Evolutionary conservation across 2,888 invertebrate species (phyloP).

Genomic region (Chouioia cunea): DNA sequence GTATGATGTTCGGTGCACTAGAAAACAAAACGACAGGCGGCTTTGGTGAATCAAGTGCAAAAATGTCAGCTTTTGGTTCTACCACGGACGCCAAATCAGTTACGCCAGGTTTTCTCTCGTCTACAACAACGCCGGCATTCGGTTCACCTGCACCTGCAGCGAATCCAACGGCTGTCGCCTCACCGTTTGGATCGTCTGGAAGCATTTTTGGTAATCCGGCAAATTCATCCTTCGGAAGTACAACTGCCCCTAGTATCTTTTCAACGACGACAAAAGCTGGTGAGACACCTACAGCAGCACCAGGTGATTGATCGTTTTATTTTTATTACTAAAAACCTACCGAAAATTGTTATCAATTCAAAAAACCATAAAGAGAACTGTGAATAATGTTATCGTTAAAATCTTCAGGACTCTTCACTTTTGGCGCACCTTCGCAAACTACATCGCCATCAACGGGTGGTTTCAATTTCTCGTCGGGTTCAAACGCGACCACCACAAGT

Average conservation of each 20-base stretch:
- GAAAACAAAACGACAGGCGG: constrained; percentile 50
- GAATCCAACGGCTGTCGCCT: not conserved
- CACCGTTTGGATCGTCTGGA: constrained; percentile 32
- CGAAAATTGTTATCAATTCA: not conserved
- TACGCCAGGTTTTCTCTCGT: not conserved
- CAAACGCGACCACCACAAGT: constrained; percentile 41
- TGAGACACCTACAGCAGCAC: constrained; percentile 47
- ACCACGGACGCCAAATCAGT: constrained; percentile 36
- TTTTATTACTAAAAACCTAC: not conserved
- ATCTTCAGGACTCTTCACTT: constrained; percentile 56
- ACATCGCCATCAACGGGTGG: constrained; percentile 49
- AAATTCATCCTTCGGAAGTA: constrained; percentile 53
- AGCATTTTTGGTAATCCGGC: constrained; percentile 50
- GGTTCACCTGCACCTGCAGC: constrained; percentile 1
- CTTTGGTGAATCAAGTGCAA: constrained; percentile 52
- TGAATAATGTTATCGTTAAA: not conserved
- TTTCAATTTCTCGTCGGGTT: constrained; percentile 56
- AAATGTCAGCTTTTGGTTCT: constrained; percentile 53
- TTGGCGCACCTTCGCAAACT: constrained; percentile 54
- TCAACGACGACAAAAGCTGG: constrained; percentile 49
- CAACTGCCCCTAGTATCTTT: constrained; percentile 54
- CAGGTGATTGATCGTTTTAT: constrained; percentile 19
- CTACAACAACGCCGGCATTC: constrained; percentile 44
- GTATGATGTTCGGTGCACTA: constrained; percentile 50
- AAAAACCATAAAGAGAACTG: too few relatives aligned